These are phyloP conservation scores for cat (Felis catus) DNA, from an alignment of 2,113 vertebrate genomes.

Conservation along the genomic window DNA sequence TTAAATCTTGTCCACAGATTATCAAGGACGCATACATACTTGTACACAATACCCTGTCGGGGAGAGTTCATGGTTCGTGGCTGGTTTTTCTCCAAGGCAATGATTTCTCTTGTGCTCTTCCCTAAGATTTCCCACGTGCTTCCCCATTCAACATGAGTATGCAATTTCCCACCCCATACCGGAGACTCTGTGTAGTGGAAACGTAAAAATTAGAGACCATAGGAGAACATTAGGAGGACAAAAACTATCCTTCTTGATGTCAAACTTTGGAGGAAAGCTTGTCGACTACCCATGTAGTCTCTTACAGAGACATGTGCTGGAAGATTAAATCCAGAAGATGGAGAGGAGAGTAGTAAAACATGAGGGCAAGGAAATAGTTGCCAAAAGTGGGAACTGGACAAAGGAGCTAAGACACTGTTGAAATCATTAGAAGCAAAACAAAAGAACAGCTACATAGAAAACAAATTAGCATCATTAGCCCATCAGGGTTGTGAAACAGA, in stretches of 20 bases:
- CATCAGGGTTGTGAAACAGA: not conserved
- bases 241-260: not conserved
- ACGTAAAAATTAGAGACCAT: not conserved
- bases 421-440: not conserved
- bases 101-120: not conserved
- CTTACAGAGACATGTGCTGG: not conserved
- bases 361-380: not conserved
- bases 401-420: not conserved
- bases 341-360: not conserved
- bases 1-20: not conserved
- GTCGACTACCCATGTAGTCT: not conserved
- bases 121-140: accelerated
- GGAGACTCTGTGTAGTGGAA: not conserved
- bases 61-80: not conserved
- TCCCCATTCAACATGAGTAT: not conserved
- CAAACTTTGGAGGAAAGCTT: not conserved
- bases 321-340: not conserved
- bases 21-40: not conserved
- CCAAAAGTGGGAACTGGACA: not conserved
- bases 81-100: not conserved
- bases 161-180: too few relatives aligned
- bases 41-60: not conserved
- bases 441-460: not conserved
- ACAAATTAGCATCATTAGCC: not conserved
- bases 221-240: not conserved